Base-by-base conservation (phyloP, 2,113 vertebrate species). In the Bufo gargarizans region DNA sequence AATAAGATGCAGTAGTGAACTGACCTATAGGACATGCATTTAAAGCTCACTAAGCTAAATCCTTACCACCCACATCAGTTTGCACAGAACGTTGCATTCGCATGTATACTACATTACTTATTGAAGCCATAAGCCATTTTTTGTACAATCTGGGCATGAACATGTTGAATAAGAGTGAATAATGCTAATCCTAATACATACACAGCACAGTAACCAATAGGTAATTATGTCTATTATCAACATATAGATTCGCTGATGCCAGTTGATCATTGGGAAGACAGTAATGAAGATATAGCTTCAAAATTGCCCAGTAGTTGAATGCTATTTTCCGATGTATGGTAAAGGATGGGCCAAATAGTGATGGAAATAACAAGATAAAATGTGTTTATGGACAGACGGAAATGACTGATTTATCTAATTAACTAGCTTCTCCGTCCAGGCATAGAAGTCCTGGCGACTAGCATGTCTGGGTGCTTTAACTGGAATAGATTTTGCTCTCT, bases 351-450 rank as follows among this genome's bases (percentile, higher is more conserved):
- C 43, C 16, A 76, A 76, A 76, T 20, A 50, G 72, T 50, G 45
- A 49, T 50, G 17, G 72, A 50, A 7, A 76, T 76, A 53, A 67
- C 16, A 53, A 16, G 50, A 71, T 71, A 33, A 69, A 22, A 84
- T 84, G 20, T 67, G 63, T n/a, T 53, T 50, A 69, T 47, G n/a
- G n/a, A 63, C 63, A 84, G 59, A 67, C 50, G 67, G 14, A 72
- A 85, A 72, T 85, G 13, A 56, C 50, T 72, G 67, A 76, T 74
- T 76, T 85, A 74, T 85, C 22, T 19, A 45, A 85, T 85, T 85
- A 74, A 47, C 69, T 20, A 17, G n/a, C 19, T 19, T 53, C 47
- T 71, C n/a, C 43, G 82, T 76, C 50, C 83, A 56, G 83, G 61
- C 56, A 86, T 72, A 45, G 9, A 45, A 45, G 43, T 77, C 56